These are phyloP conservation scores for Macroglossus sobrinus DNA, from an alignment of 2,113 vertebrate species.

Conservation along the genomic window DNA sequence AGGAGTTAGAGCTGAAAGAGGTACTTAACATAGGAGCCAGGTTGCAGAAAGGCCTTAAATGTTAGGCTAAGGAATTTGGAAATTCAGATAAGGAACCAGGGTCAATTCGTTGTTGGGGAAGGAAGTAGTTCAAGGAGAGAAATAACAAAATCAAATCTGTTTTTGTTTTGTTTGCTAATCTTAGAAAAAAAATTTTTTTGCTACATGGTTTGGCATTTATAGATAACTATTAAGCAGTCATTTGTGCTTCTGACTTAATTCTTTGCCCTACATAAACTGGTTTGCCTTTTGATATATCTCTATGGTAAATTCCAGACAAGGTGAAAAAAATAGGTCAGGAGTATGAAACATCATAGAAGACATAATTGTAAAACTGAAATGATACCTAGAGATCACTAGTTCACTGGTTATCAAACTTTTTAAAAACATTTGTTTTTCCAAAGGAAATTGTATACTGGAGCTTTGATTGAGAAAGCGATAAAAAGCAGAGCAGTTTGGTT, in stretches of 20 bases:
- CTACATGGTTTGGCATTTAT: not conserved
- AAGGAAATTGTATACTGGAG: not conserved
- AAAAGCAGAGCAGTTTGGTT: not conserved
- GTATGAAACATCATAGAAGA: not conserved
- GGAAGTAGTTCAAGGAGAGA: slow-evolving; percentile 28
- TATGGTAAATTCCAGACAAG: not conserved
- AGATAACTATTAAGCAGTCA: not conserved
- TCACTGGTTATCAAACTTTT: not conserved
- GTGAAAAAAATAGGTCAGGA: slow-evolving; percentile 35
- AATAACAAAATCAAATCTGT: not conserved
- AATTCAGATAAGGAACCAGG: not conserved
- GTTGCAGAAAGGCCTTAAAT: not conserved
- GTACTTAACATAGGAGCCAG: not conserved
- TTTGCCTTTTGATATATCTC: slow-evolving; percentile 27
- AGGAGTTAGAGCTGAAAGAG: not conserved
- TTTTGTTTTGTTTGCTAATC: slow-evolving; percentile 23
- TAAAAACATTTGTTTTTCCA: slow-evolving; percentile 9
- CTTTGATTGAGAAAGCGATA: not conserved
- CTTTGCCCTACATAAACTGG: not conserved
- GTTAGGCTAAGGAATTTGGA: not conserved
- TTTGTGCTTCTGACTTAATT: slow-evolving; percentile 20
- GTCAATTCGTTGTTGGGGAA: not conserved
- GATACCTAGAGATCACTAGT: not conserved
- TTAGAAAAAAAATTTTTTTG: slow-evolving; percentile 7
- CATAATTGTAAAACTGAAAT: slow-evolving; percentile 11